These are phyloP conservation scores for Clarias macrocephalus DNA, from an alignment of 2,113 vertebrate genomes.

Conservation along the genomic window DNA sequence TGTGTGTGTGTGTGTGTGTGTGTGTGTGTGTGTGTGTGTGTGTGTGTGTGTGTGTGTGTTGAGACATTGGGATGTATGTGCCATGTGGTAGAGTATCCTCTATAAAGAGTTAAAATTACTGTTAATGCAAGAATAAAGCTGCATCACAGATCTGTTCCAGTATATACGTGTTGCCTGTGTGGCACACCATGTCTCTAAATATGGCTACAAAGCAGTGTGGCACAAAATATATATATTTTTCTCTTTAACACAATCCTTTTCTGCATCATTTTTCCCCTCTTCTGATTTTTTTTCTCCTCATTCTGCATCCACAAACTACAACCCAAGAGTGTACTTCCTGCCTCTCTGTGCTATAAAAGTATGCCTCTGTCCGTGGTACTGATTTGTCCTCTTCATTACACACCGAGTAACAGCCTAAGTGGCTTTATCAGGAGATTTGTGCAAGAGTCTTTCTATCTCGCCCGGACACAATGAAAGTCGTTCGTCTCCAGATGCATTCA, in stretches of 20 bases:
- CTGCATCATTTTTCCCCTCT: not conserved
- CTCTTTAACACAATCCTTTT: not conserved
- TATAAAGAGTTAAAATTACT: not conserved
- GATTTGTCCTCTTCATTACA: conserved; percentile 44
- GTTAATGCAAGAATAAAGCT: not conserved
- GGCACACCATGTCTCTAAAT: not conserved
- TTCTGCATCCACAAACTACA: not conserved
- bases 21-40: not conserved
- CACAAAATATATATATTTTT: not conserved
- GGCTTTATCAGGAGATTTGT: conserved; percentile 46
- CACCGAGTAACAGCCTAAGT: conserved; percentile 10
- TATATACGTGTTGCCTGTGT: not conserved
- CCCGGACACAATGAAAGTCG: conserved; percentile 39
- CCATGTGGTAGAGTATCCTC: not conserved
- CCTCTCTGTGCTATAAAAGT: conserved; percentile 4
- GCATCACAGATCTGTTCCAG: not conserved
- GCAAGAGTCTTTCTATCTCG: conserved; percentile 23
- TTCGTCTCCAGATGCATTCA: conserved; percentile 47
- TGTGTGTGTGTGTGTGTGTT: not conserved
- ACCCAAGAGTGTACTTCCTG: not conserved
- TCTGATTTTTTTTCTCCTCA: not conserved
- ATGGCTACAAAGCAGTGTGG: not conserved
- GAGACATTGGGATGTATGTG: not conserved
- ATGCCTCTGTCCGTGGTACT: conserved; percentile 47
- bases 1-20: not conserved